Evolutionary conservation across 2,888 invertebrate species (phyloP).

Genomic region (Mylabris sibirica): DNA sequence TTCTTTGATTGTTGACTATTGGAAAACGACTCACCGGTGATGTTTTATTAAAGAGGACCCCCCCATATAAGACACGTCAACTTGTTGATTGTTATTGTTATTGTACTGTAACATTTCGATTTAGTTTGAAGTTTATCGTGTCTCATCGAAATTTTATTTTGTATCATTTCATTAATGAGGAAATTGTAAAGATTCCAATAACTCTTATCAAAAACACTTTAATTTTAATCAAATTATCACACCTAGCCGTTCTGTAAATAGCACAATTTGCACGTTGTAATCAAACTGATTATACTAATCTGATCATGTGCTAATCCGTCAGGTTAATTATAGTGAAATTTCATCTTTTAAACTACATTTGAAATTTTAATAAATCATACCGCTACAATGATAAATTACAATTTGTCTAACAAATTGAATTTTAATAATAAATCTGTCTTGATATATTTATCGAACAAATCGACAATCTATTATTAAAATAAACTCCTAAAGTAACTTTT

Average conservation of each 20-base stretch:
- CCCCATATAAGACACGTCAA: slow-evolving; percentile 7
- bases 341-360: not conserved
- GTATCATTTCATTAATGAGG: no score
- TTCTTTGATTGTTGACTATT: not conserved
- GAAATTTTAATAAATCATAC: not conserved
- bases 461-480: no score
- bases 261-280: not conserved
- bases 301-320: not conserved
- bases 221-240: not conserved
- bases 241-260: not conserved
- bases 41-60: not conserved
- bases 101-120: not conserved
- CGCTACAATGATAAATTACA: not conserved
- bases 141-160: not conserved
- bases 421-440: not conserved
- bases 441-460: no score
- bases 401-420: not conserved
- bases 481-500: no score
- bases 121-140: not conserved
- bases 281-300: not conserved
- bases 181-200: not conserved
- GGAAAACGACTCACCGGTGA: not conserved
- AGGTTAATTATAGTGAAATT: not conserved
- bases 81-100: slow-evolving; percentile 9
- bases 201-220: not conserved